phyloP scores from a whole-genome alignment of 2,797 vertebrate genomes.

The Rhodeus uyekii region DNA sequence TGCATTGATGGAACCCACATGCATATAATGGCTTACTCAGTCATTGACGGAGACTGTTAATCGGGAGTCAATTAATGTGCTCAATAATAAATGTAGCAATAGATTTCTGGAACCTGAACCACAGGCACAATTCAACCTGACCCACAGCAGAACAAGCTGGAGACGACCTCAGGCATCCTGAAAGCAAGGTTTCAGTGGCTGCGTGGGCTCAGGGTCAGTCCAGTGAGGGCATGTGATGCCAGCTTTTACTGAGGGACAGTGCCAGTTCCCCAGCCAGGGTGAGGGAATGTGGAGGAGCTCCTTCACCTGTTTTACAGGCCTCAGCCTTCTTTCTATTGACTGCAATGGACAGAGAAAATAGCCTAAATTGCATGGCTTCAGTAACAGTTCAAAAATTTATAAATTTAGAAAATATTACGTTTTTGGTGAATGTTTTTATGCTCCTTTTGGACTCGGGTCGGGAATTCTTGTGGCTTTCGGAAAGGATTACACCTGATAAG shows the following conservation, averaged over 20 bases:
- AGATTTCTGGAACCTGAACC: neutral
- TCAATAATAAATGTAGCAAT: neutral
- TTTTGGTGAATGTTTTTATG: slow-evolving; percentile 6
- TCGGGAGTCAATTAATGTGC: neutral
- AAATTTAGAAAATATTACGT: slow-evolving; percentile 24
- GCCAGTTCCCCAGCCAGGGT: slow-evolving; percentile 12
- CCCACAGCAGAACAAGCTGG: neutral
- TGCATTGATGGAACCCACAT: neutral
- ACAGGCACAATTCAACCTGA: neutral
- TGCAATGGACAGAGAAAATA: slow-evolving; percentile 4
- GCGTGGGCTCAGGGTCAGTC: neutral
- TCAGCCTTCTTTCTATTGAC: slow-evolving; percentile 31
- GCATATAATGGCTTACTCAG: neutral
- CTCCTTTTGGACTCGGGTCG: slow-evolving; percentile 24
- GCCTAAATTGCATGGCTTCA: slow-evolving; percentile 3
- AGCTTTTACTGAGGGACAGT: slow-evolving; percentile 6
- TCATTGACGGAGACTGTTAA: neutral
- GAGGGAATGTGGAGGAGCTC: neutral
- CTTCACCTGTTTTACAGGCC: slow-evolving; percentile 14
- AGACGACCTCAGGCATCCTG: neutral
- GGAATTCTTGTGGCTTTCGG: too few relatives aligned
- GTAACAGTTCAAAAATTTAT: neutral
- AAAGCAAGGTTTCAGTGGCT: neutral
- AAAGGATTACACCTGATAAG: too few relatives aligned
- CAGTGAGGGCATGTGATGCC: neutral